Base-by-base conservation (phyloP, 2,888 invertebrate genomes). In the Leptinotarsa juncta region DNA sequence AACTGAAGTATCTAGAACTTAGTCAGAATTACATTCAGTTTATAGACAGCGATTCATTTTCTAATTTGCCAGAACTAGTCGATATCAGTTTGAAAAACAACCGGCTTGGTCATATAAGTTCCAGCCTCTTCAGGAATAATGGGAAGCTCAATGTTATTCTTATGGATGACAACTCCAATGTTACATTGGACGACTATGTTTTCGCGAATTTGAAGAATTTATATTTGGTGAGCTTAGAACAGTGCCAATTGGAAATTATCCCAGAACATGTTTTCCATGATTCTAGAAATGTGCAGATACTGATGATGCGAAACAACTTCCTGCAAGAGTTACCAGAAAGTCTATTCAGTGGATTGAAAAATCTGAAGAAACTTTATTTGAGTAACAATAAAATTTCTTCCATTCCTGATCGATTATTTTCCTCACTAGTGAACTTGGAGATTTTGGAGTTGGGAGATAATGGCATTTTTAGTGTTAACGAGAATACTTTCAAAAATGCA, bases 1-100 rank as follows among this genome's bases (percentile, higher is more conserved):
- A 91, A 0, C 88, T 96, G 7, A 89, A 90, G 81, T 91, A 91
- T 78, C 88, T 96, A 74, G 94, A 95, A 86, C 86, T 96, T 72
- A 92, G 92, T 82, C 89, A 89, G 12, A 95, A 95, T 85, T 90
- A 90, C 70, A 90, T 95, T 78, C 89, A 90, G 76, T 89, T 89
- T 72, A 87, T 95, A 67, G 90, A 92, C 0, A 85, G 89, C 12
- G 90, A 91, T 81, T 89, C 93, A 72, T 94, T 95, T 74, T 67
- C 78, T 14, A 77, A 81, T 53, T 76, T 84, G 16, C 68, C 65
- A 2, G 75, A 79, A 42, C 72, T 86, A n/a, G 66, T 75, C 10
- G 78, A 77, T 16, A 73, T 84, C 3, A 83, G 81, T 79, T 76
- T 85, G 62, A 67, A 78, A 50, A 49, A 49, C 7, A 84, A 85